Conservation (phyloP, 2,113 vertebrate species). For the Carettochelys insculpta region DNA sequence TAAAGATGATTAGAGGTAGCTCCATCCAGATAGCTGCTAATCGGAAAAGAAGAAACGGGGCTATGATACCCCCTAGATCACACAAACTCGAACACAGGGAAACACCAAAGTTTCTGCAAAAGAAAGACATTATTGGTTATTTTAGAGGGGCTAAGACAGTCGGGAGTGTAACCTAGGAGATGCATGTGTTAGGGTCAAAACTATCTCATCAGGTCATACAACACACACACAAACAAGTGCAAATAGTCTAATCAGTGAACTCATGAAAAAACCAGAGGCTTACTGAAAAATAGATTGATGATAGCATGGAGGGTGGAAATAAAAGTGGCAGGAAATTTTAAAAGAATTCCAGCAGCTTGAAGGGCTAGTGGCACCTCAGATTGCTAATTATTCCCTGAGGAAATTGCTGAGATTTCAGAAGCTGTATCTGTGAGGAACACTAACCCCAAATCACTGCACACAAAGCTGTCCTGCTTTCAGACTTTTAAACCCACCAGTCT, state of each 20-base stretch:
- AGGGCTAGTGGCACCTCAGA: neutral
- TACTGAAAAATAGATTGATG: neutral
- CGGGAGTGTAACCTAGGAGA: neutral
- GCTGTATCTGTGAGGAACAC: neutral
- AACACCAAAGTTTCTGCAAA: slow-evolving; percentile 89
- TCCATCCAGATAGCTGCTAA: slow-evolving; percentile 89
- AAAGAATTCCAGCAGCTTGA: neutral
- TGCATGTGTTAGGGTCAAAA: neutral
- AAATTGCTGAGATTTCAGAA: neutral
- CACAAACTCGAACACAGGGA: slow-evolving; percentile 90
- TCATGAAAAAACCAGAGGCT: neutral
- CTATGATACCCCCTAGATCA: slow-evolving; percentile 89
- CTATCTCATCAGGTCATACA: neutral
- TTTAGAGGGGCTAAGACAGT: neutral
- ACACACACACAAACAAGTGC: neutral
- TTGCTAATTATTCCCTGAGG: neutral
- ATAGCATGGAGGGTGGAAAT: neutral
- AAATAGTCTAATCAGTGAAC: neutral
- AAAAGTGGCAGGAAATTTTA: neutral
- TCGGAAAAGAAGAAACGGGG: slow-evolving; percentile 90
- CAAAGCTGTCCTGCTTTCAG: neutral
- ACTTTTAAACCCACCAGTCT: neutral
- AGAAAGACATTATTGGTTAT: slow-evolving; percentile 20
- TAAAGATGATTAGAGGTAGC: slow-evolving; percentile 92
- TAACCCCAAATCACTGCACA: neutral